phyloP scores from a whole-genome alignment of 2,888 invertebrate genomes.

The Idaea straminata region DNA sequence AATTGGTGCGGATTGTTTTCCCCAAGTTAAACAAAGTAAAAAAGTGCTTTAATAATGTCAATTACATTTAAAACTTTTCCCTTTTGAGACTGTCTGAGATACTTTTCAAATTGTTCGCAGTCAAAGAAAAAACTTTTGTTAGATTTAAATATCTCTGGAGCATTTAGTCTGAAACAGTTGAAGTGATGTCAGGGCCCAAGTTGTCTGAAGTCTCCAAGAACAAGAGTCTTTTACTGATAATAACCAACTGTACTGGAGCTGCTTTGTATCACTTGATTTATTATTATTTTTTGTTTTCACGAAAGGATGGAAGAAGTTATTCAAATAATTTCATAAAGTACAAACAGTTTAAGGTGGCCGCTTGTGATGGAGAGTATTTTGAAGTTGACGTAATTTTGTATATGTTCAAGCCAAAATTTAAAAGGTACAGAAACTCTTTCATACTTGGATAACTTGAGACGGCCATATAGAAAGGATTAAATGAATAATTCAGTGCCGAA shows the following conservation, averaged over 20 bases:
- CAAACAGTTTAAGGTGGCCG: neutral
- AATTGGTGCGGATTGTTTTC: constrained; percentile 3
- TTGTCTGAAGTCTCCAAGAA: constrained; percentile 31
- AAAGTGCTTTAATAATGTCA: constrained; percentile 44
- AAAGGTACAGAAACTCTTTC: constrained; percentile 45
- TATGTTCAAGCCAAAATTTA: constrained; percentile 44
- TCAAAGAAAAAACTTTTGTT: constrained; percentile 53
- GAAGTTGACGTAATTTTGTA: constrained; percentile 9
- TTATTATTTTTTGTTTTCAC: constrained; percentile 19
- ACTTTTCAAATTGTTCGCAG: constrained; percentile 46
- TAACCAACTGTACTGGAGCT: constrained; percentile 27
- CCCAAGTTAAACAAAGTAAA: constrained; percentile 22
- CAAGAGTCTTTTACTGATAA: constrained; percentile 35
- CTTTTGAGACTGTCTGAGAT: constrained; percentile 36
- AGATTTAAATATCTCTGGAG: constrained; percentile 65
- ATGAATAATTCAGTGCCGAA: constrained; percentile 66
- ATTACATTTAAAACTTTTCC: constrained; percentile 48
- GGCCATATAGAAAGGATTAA: constrained; percentile 69
- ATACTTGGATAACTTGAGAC: constrained; percentile 46
- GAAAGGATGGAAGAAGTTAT: neutral
- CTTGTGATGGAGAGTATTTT: neutral
- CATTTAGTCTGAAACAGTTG: constrained; percentile 47
- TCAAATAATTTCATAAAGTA: neutral
- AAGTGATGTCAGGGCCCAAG: constrained; percentile 42
- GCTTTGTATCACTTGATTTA: constrained; percentile 31